Evolutionary conservation across 2,888 invertebrate genomes (phyloP), one percentile per base, ranked within the genome.

Genomic region (Hypomecis atomaria): DNA sequence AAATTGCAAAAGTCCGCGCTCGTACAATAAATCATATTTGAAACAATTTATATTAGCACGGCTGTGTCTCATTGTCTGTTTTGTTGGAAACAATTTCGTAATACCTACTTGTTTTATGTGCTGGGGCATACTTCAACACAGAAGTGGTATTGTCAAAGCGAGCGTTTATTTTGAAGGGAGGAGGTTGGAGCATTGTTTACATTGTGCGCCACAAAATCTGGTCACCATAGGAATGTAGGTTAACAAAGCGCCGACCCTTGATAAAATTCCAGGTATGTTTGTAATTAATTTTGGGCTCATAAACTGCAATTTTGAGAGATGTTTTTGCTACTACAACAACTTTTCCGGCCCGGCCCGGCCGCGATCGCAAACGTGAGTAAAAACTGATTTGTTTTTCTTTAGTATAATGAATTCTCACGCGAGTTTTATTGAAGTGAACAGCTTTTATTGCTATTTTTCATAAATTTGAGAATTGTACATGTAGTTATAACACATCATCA

Each of bases 161-260:
- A 55, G 53, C 62, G 62, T 64, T 62, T 49, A 65, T 59, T 48
- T 50, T 36, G 47, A 60, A 63, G 54, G 50, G 55, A 38, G 53
- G 48, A 52, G 65, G 48, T 40, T 61, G 55, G 56, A 50, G 59
- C 66, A 69, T 71, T 71, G 68, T 67, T 71, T 38, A 67, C 67
- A 69, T 68, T 66, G 56, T 63, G 55, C 59, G 61, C 59, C 56
- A 50, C 50, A 58, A 62, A 57, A 59, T 62, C 45, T 65, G 61
- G 53, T 53, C 45, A 61, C 62, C 67, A 50, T 65, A 61, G 52
- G 70, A 68, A 70, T 70, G 65, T 68, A 65, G 62, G 60, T 64
- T 66, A 59, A 64, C 66, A 70, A 70, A 70, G 64, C 66, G 58
- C 53, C 54, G 54, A 59, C 65, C 65, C 61, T 62, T 60, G 23